These are phyloP conservation scores for Cephalophus harveyi DNA, from an alignment of 2,113 vertebrate genomes.

Conservation along the genomic window DNA sequence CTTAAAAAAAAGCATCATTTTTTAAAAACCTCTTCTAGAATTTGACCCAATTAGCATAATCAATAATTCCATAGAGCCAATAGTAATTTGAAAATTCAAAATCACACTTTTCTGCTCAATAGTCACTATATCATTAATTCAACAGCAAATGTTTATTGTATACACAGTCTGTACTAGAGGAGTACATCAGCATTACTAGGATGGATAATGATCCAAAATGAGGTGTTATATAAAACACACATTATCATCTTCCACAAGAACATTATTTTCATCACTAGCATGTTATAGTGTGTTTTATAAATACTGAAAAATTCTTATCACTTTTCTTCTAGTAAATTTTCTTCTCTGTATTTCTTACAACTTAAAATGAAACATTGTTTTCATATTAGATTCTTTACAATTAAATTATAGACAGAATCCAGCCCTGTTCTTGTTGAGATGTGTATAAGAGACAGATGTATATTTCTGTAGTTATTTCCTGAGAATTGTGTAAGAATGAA, in stretches of 20 bases:
- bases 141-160: not conserved
- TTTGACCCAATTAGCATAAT: not conserved
- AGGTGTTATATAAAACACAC: not conserved
- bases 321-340: not conserved
- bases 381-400: not conserved
- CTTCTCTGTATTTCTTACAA: not conserved
- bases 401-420: too few species aligned
- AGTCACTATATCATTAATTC: not conserved
- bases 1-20: not conserved
- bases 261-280: not conserved
- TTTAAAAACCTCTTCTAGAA: not conserved
- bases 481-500: not conserved
- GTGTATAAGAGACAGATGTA: too few species aligned
- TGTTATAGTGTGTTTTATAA: not conserved
- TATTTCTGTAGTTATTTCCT: not conserved
- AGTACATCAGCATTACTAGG: not conserved
- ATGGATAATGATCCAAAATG: not conserved
- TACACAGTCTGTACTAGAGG: not conserved
- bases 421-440: too few species aligned
- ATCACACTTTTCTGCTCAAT: not conserved
- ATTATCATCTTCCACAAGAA: not conserved
- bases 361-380: not conserved
- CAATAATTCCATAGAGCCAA: not conserved
- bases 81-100: not conserved
- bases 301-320: not conserved